Conservation (phyloP, 2,113 vertebrate species). For the Coracopsis vasa region DNA sequence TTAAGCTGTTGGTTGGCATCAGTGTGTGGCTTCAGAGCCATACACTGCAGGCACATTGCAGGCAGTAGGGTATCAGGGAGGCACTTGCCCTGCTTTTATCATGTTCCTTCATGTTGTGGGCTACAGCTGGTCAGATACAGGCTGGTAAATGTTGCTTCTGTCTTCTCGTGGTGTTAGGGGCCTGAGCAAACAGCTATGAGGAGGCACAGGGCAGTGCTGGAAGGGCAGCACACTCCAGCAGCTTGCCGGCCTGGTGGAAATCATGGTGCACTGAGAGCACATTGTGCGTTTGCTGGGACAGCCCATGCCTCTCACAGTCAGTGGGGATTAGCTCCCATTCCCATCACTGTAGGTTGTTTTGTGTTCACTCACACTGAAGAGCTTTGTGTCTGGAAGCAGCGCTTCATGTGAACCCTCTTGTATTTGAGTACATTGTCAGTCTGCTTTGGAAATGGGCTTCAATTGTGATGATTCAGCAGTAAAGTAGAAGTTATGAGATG, state of each 20-base stretch:
- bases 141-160: neutral
- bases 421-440: neutral
- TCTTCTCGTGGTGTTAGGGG: neutral
- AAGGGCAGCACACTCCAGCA: neutral
- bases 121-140: neutral
- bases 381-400: neutral
- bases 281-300: neutral
- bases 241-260: accelerated
- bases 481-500: neutral
- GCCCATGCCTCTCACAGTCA: neutral
- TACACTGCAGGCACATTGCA: neutral
- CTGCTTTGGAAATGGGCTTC: neutral
- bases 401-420: neutral
- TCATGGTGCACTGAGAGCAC: neutral
- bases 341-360: accelerated
- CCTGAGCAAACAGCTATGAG: neutral
- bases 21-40: neutral
- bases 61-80: neutral
- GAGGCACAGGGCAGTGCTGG: neutral
- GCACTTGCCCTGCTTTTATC: neutral
- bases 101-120: neutral
- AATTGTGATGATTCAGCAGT: neutral
- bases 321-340: neutral
- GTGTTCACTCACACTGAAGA: neutral
- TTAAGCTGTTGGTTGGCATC: neutral